Base-by-base conservation (phyloP, 2,797 vertebrate species). In the Acrocephalus scirpaceus region DNA sequence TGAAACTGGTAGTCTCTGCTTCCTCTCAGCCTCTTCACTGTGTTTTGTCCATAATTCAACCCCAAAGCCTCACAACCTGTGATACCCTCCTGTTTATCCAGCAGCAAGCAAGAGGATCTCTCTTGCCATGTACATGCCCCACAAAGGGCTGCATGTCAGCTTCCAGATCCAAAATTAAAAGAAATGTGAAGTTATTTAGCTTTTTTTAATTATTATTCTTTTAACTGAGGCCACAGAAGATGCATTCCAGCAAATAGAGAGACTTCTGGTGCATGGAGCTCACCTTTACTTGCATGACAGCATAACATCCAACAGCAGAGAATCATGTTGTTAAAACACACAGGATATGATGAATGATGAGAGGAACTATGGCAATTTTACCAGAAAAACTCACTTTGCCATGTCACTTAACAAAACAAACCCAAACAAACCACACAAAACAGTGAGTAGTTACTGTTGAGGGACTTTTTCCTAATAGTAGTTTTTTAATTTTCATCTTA, bases 81-180 rank as follows among this genome's bases (percentile, higher is more conserved):
- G 56, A 70, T 29, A 65, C 14, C 11, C 30, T 25, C 7, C 30
- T 12, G 42, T 19, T 44, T 13, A 11, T 13, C n/a, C 70, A 73
- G 32, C 26, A 47, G 20, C 16, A 54, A 48, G 20, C 16, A 32
- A 54, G 32, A n/a, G 16, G 17, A 34, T 19, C 23, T 42, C 5
- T 38, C 1, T 0, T 5, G 22, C 27, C 30, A 53, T 5, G 5
- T 38, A 13, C 27, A 2, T 15, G 64, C 20, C 42, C 36, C 60
- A 69, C 11, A 42, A 30, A 48, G 27, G 26, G 54, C 38, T 42
- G 26, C 14, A 26, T 6, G 32, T 22, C 32, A 13, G 4, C 44
- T 40, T 36, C 30, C 40, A 26, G 12, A 32, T 25, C 61, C 13
- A n/a, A 45, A 83, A 48, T 5, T 9, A 40, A 30, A 86, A 53